These are phyloP conservation scores for Todus mexicanus DNA, from an alignment of 2,797 vertebrate species.

Conservation along the genomic window DNA sequence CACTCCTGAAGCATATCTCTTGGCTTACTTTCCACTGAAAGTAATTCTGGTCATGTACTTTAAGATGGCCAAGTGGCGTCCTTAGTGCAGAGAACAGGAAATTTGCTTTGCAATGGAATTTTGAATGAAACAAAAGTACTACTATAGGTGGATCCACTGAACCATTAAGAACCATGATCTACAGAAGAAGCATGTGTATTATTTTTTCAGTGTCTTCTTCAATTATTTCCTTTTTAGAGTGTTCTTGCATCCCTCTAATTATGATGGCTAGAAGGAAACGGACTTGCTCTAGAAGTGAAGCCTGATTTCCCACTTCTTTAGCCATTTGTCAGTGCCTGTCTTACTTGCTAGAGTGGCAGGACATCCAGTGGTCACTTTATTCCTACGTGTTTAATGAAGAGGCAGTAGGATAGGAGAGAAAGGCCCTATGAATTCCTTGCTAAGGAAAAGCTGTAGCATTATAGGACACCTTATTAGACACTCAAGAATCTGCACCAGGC, in stretches of 20 bases:
- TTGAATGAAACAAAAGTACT: neutral
- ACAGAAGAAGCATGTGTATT: neutral
- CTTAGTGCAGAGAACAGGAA: neutral
- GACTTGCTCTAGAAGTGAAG: neutral
- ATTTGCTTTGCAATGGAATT: neutral
- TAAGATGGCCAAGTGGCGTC: fast-evolving
- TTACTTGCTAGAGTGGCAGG: neutral
- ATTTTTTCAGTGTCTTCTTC: neutral
- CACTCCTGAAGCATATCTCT: neutral
- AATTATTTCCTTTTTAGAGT: neutral
- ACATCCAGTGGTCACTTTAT: neutral
- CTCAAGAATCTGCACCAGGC: neutral
- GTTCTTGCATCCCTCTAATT: neutral
- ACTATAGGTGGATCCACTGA: neutral
- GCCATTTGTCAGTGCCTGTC: neutral
- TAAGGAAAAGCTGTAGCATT: neutral
- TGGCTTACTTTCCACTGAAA: neutral
- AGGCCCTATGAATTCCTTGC: neutral
- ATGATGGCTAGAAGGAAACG: neutral
- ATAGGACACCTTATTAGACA: neutral
- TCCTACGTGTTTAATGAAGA: neutral
- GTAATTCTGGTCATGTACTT: neutral
- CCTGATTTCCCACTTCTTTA: neutral
- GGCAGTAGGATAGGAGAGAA: neutral
- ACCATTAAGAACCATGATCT: neutral